Evolutionary conservation across 1,140 invertebrate genomes (phyloP).

Genomic region (Hylaeus volcanicus): DNA sequence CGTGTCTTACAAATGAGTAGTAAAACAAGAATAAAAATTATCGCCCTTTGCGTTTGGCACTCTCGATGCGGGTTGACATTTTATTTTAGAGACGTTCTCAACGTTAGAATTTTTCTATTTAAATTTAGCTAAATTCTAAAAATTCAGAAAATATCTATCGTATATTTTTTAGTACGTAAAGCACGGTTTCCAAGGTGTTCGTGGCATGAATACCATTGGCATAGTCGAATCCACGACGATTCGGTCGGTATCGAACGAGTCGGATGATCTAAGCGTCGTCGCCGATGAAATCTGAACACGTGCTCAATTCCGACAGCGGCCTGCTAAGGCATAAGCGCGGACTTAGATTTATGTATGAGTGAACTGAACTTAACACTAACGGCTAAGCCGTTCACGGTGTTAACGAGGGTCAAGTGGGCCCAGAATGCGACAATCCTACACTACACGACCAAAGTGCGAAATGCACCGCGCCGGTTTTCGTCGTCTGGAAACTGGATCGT

Average conservation of each 20-base stretch:
- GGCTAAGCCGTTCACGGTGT: constrained; percentile 79
- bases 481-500: constrained; percentile 60
- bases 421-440: constrained; percentile 80
- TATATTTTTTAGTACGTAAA: too few relatives aligned
- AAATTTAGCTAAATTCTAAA: too few relatives aligned
- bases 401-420: constrained; percentile 80
- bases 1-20: too few relatives aligned
- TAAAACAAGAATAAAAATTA: background rate
- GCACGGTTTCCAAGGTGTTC: background rate
- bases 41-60: too few relatives aligned
- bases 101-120: too few relatives aligned
- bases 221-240: constrained; percentile 55
- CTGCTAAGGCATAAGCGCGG: constrained; percentile 72
- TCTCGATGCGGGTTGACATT: too few relatives aligned
- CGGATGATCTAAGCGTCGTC: constrained; percentile 77
- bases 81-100: too few relatives aligned
- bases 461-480: constrained; percentile 61
- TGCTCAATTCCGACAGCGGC: constrained; percentile 72
- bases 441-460: constrained; percentile 58
- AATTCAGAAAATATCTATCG: too few relatives aligned
- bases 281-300: constrained; percentile 80
- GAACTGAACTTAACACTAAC: constrained; percentile 79
- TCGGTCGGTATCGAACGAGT: constrained; percentile 60
- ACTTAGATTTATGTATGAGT: constrained; percentile 79
- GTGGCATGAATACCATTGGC: background rate